Percentiles rank a stretch among this genome's conserved stretches.
These are phyloP conservation scores for Augochlora pura DNA, from an alignment of 1,140 invertebrate species.

Conservation along the genomic window DNA sequence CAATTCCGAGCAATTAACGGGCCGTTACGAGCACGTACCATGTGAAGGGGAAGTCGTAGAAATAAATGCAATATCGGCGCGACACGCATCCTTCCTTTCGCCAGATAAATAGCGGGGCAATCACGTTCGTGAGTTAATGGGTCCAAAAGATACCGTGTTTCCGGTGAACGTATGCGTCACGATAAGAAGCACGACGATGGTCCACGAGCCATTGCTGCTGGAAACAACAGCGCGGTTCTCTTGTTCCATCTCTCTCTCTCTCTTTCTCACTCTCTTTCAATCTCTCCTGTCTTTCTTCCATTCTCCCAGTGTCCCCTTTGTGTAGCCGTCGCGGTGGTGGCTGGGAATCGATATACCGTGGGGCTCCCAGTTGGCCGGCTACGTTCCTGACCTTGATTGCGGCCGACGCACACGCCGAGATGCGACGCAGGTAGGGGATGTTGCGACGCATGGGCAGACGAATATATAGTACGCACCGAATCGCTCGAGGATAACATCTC, in stretches of 20 bases:
- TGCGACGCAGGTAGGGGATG: conserved; percentile 64
- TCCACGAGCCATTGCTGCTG: conserved; percentile 18
- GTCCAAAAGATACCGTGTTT: conserved; percentile 74
- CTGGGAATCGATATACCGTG: conserved; percentile 24
- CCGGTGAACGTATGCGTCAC: conserved; percentile 70
- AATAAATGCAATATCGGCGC: conserved; percentile 21
- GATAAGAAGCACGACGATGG: conserved; percentile 65
- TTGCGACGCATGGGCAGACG: conserved; percentile 61
- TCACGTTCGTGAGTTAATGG: conserved; percentile 48
- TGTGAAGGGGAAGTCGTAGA: conserved; percentile 3
- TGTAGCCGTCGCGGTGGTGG: not conserved
- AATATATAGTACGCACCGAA: conserved; percentile 57
- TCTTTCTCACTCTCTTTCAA: no score
- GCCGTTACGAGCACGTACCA: not conserved
- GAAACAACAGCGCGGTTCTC: conserved; percentile 3
- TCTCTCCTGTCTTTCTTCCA: no score
- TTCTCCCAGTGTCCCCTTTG: not conserved
- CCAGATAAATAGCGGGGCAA: conserved; percentile 51
- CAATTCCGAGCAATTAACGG: no score
- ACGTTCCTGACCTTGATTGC: conserved; percentile 60
- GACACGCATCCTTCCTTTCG: conserved; percentile 52
- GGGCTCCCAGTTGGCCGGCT: conserved; percentile 15
- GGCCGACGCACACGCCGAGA: conserved; percentile 57
- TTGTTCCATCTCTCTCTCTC: no score
- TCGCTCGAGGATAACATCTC: conserved; percentile 68